Percentiles rank a stretch among this genome's conserved stretches.
Conservation (phyloP, 2,888 invertebrate species). For the Apotomis turbidana region DNA sequence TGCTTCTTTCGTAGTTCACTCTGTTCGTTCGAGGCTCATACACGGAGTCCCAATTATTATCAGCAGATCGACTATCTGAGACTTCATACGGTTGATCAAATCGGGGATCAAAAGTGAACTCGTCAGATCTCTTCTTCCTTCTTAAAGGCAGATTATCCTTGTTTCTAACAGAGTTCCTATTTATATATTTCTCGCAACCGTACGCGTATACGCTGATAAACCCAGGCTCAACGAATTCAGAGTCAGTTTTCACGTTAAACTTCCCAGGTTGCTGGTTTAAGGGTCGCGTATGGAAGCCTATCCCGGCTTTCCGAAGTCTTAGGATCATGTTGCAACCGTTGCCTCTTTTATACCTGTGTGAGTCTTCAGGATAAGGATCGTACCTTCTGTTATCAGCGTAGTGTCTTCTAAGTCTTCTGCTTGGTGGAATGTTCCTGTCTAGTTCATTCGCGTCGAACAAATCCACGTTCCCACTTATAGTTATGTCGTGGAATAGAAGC, state of each 20-base stretch:
- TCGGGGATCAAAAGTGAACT: constrained; percentile 71
- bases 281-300: constrained; percentile 90
- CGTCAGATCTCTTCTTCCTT: constrained; percentile 69
- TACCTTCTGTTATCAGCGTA: constrained; percentile 71
- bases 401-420: constrained; percentile 62
- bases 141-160: constrained; percentile 70
- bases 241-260: constrained; percentile 90
- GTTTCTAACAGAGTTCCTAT: constrained; percentile 71
- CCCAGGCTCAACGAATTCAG: constrained; percentile 92
- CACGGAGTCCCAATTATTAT: constrained; percentile 66
- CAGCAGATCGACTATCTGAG: constrained; percentile 59
- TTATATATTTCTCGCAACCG: constrained; percentile 87
- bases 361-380: constrained; percentile 59
- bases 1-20: constrained; percentile 76
- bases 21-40: constrained; percentile 69
- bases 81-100: constrained; percentile 57
- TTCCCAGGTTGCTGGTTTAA: constrained; percentile 87
- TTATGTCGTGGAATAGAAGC: constrained; percentile 90
- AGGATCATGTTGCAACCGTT: constrained; percentile 91
- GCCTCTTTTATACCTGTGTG: constrained; percentile 64
- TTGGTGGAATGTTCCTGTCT: constrained; percentile 65
- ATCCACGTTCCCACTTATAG: constrained; percentile 90
- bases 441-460: constrained; percentile 77
- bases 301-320: constrained; percentile 89
- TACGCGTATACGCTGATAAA: constrained; percentile 94